Conservation (phyloP, 2,113 vertebrate species). For the Eurystomus gularis region DNA sequence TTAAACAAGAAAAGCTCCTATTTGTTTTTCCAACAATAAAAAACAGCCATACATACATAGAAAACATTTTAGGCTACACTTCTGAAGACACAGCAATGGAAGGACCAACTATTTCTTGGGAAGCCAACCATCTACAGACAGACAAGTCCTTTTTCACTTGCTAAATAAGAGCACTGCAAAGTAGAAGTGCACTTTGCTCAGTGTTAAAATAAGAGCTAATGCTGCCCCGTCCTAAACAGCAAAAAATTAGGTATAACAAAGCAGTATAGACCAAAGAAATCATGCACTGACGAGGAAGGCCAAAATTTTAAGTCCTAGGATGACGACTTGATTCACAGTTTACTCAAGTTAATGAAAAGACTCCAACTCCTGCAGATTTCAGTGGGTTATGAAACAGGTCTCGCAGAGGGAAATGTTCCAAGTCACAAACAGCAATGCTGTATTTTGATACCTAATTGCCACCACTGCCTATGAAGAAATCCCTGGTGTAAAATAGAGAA, state of each 20-base stretch:
- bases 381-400: background rate
- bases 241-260: background rate
- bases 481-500: conserved; percentile 39
- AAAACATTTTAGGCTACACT: background rate
- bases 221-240: background rate
- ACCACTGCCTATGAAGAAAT: conserved; percentile 32
- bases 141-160: background rate
- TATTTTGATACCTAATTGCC: conserved; percentile 43
- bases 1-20: background rate
- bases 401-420: conserved; percentile 1
- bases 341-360: conserved; percentile 13
- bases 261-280: background rate
- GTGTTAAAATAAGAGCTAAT: background rate
- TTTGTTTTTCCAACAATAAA: background rate
- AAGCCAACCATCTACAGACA: background rate
- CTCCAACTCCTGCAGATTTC: conserved; percentile 25
- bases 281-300: background rate
- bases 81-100: background rate
- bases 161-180: background rate
- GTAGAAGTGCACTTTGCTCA: background rate
- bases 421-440: background rate
- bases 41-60: background rate
- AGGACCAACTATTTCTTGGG: background rate
- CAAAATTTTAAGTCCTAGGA: background rate
- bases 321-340: conserved; percentile 24